phyloP scores from a whole-genome alignment of 2,888 invertebrate species.

The Drosophila phalerata region DNA sequence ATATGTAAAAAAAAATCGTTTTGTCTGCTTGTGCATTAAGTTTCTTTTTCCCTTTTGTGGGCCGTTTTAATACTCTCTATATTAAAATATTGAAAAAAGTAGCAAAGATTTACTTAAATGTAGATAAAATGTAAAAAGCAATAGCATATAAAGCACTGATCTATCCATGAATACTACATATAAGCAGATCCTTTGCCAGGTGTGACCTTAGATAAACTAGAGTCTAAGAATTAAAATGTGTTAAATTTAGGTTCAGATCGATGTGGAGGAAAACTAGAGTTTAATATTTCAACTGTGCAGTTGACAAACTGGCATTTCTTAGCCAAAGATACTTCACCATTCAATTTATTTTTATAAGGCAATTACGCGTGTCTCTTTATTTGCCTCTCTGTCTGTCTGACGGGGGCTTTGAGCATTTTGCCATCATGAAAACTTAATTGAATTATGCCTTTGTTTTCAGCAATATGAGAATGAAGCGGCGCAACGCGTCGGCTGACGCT shows the following conservation, averaged over 20 bases:
- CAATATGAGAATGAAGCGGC: constrained; percentile 31
- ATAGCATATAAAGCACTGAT: too few species aligned
- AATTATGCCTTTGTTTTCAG: constrained; percentile 48
- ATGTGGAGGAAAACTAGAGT: neutral
- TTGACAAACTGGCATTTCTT: neutral
- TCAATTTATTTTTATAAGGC: constrained; percentile 2
- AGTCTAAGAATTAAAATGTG: too few species aligned
- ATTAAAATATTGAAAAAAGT: neutral
- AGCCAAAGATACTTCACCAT: neutral
- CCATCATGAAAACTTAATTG: constrained; percentile 46
- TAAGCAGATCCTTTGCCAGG: too few species aligned
- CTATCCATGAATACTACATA: too few species aligned
- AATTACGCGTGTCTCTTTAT: constrained; percentile 32
- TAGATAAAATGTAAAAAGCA: neutral
- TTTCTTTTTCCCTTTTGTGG: constrained; percentile 4
- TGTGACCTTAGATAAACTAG: too few species aligned
- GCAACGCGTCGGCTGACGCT: neutral
- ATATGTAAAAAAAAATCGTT: constrained; percentile 16
- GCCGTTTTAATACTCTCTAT: neutral
- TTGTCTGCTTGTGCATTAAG: constrained; percentile 22
- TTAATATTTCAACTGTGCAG: neutral
- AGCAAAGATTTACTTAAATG: neutral
- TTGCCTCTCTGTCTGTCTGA: constrained; percentile 22
- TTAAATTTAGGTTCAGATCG: neutral
- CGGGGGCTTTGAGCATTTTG: constrained; percentile 21